A percentile compares a stretch with the other conserved stretches of the same genome.
These are phyloP conservation scores for Oreochromis tanganicae DNA, from an alignment of 2,113 vertebrate species.

Conservation along the genomic window DNA sequence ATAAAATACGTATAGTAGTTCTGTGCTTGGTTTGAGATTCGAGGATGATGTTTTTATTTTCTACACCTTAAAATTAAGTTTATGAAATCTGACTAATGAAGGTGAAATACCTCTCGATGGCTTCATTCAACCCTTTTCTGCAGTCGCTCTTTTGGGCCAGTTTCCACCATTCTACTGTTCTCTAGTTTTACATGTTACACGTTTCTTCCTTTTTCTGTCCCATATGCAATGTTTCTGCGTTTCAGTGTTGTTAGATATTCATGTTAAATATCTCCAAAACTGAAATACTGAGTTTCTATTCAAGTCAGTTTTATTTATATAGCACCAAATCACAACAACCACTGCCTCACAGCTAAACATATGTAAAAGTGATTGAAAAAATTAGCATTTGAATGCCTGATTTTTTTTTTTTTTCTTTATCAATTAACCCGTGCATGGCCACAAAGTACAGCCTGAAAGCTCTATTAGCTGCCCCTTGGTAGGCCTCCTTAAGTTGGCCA, in stretches of 20 bases:
- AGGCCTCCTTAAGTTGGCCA: not conserved
- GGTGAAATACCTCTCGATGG: not conserved
- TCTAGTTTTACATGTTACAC: not conserved
- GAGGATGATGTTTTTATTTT: not conserved
- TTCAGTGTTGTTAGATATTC: not conserved
- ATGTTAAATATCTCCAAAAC: not conserved
- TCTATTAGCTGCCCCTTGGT: not conserved
- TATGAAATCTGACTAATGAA: not conserved
- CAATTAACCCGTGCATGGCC: not conserved
- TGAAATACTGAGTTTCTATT: not conserved
- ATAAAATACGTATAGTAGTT: not conserved
- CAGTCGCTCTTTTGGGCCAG: not conserved
- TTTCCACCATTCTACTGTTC: not conserved
- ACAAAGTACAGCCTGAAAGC: not conserved
- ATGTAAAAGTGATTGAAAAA: not conserved
- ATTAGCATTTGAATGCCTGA: not conserved
- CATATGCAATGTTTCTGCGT: rapidly evolving
- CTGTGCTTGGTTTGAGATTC: not conserved
- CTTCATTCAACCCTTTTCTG: not conserved
- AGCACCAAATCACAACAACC: not conserved
- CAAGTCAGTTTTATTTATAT: not conserved
- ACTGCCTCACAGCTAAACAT: not conserved
- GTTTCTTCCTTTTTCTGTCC: not conserved
- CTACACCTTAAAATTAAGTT: not conserved
- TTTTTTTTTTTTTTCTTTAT: not conserved